Evolutionary conservation across 2,797 vertebrate genomes (phyloP).

Genomic region (Telmatherina bonti): DNA sequence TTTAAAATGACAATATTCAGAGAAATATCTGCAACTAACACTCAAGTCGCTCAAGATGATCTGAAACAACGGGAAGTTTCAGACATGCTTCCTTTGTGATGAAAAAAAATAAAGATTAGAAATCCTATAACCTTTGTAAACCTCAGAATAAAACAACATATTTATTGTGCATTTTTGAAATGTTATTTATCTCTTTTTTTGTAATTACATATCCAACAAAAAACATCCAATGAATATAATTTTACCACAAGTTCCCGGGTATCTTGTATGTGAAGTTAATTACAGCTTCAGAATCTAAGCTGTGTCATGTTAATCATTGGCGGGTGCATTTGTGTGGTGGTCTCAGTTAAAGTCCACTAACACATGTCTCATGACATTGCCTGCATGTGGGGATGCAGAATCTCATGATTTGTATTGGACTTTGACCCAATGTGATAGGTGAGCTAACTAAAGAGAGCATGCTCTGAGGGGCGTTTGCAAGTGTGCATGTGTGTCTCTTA

Average conservation of each 20-base stretch:
- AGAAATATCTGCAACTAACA: constrained; percentile 2
- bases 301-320: constrained; percentile 31
- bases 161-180: neutral
- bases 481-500: constrained; percentile 6
- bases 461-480: constrained; percentile 5
- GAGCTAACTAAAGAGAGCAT: constrained; percentile 55
- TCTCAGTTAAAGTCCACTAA: constrained; percentile 66
- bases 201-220: constrained; percentile 8
- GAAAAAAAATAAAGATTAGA: constrained; percentile 1
- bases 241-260: neutral
- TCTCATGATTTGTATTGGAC: constrained; percentile 73
- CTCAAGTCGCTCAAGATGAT: neutral
- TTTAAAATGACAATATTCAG: neutral
- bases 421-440: constrained; percentile 50
- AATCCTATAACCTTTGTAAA: neutral
- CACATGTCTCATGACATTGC: constrained; percentile 69
- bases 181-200: neutral
- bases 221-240: neutral
- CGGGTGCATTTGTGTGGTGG: constrained; percentile 18
- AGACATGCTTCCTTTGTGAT: neutral
- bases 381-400: constrained; percentile 46
- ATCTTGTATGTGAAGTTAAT: constrained; percentile 5
- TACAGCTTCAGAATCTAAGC: constrained; percentile 11
- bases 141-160: neutral
- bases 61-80: constrained; percentile 14